Evolutionary conservation across 37 sponge, comb jelly and placozoan genomes (phyloP).

Genomic region (Amphimedon queenslandica): DNA sequence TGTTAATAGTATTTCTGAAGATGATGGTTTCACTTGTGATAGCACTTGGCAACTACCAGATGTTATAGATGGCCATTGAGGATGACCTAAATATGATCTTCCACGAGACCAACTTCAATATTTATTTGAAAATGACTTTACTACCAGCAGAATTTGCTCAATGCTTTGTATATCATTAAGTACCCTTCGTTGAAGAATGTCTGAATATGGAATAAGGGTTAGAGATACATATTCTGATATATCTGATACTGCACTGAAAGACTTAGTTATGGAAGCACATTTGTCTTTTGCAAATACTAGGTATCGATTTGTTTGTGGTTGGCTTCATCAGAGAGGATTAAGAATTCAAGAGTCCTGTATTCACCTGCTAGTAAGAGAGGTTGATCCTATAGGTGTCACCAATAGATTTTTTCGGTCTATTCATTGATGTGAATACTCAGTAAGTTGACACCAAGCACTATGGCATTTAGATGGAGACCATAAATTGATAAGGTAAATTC

Average conservation of each 20-base stretch:
- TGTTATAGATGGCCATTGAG: neutral
- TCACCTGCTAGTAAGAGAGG: neutral
- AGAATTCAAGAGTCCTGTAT: neutral
- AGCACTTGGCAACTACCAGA: neutral
- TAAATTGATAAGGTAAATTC: conserved; percentile 40
- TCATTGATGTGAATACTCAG: conserved; percentile 18
- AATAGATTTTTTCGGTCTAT: neutral
- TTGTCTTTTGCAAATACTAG: neutral
- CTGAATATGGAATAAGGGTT: conserved; percentile 10
- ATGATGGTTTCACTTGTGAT: neutral
- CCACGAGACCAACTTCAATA: conserved; percentile 3
- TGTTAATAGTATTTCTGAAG: neutral
- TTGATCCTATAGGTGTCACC: conserved; percentile 6
- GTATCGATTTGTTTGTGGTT: neutral
- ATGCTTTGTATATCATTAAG: neutral
- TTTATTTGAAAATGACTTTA: neutral
- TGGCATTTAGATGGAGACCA: conserved; percentile 65
- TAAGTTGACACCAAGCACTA: conserved; percentile 22
- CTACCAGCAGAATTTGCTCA: neutral
- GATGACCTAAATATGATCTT: neutral
- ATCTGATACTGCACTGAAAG: neutral
- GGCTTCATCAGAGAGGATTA: neutral
- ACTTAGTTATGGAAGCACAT: neutral
- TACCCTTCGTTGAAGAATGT: neutral
- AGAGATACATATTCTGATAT: neutral